These are phyloP conservation scores for Acleris sparsana DNA, from an alignment of 2,888 invertebrate genomes.

Conservation along the genomic window DNA sequence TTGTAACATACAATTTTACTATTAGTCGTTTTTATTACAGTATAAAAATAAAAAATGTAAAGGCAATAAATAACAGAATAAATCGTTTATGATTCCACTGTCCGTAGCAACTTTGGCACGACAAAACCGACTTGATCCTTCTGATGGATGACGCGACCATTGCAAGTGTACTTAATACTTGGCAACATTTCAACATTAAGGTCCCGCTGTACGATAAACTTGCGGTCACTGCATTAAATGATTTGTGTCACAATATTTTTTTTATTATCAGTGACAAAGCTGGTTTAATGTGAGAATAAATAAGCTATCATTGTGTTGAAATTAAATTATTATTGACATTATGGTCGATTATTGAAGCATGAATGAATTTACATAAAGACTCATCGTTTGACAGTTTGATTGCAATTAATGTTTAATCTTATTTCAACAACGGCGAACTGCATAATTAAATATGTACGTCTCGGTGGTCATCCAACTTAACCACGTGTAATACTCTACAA, in stretches of 20 bases:
- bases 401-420: no score
- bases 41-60: neutral
- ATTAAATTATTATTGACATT: slow-evolving; percentile 13
- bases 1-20: neutral
- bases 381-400: no score
- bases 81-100: slow-evolving; percentile 8
- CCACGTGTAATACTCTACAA: no score
- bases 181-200: slow-evolving; percentile 40
- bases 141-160: slow-evolving; percentile 27
- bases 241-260: slow-evolving; percentile 19
- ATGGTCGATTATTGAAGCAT: neutral
- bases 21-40: neutral
- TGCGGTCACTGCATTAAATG: slow-evolving; percentile 37
- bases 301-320: slow-evolving; percentile 14
- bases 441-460: no score
- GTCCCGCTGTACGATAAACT: slow-evolving; percentile 23
- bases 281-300: slow-evolving; percentile 7
- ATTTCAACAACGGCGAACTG: no score
- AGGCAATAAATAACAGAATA: neutral
- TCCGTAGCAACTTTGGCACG: slow-evolving; percentile 15
- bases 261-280: slow-evolving; percentile 18
- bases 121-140: slow-evolving; percentile 32
- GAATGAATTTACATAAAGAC: neutral
- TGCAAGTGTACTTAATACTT: slow-evolving; percentile 32
- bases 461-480: no score